phyloP scores from a whole-genome alignment of 2,113 vertebrate species.

The Hucho hucho region DNA sequence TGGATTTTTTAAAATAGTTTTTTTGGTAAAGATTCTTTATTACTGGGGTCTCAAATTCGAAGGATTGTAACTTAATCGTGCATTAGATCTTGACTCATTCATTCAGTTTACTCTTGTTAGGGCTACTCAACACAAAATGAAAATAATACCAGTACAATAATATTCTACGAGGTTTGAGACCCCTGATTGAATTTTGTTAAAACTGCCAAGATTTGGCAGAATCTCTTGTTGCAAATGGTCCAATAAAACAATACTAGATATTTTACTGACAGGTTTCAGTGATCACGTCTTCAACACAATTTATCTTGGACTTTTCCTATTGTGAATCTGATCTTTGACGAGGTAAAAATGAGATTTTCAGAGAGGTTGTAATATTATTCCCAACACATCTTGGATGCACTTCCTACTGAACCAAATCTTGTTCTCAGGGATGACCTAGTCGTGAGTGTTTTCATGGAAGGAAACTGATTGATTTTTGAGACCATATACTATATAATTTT shows the following conservation, averaged over 20 bases:
- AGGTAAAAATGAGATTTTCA: background rate
- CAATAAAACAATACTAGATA: background rate
- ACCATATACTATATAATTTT: slow-evolving; percentile 24
- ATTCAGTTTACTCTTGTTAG: too few relatives aligned
- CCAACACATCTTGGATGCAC: slow-evolving; percentile 58
- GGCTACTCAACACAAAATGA: too few relatives aligned
- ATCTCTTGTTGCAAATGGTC: slow-evolving; percentile 12
- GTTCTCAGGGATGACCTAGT: slow-evolving; percentile 76
- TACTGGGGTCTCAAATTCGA: background rate
- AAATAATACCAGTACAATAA: too few relatives aligned
- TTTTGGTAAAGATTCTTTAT: background rate
- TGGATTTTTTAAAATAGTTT: background rate
- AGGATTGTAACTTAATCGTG: background rate
- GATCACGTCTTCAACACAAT: too few relatives aligned
- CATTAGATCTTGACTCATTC: too few relatives aligned
- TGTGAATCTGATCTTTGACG: slow-evolving; percentile 16
- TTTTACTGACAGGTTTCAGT: too few relatives aligned
- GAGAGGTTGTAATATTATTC: background rate
- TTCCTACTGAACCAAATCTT: slow-evolving; percentile 71
- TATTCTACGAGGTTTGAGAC: background rate
- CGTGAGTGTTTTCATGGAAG: slow-evolving; percentile 37
- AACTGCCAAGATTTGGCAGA: slow-evolving; percentile 4
- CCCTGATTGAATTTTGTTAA: too few relatives aligned
- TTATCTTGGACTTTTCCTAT: background rate
- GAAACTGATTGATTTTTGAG: slow-evolving; percentile 41